Evolutionary conservation across 37 sponge, comb jelly and placozoan genomes (phyloP).

Genomic region (Aplysina aerophoba): DNA sequence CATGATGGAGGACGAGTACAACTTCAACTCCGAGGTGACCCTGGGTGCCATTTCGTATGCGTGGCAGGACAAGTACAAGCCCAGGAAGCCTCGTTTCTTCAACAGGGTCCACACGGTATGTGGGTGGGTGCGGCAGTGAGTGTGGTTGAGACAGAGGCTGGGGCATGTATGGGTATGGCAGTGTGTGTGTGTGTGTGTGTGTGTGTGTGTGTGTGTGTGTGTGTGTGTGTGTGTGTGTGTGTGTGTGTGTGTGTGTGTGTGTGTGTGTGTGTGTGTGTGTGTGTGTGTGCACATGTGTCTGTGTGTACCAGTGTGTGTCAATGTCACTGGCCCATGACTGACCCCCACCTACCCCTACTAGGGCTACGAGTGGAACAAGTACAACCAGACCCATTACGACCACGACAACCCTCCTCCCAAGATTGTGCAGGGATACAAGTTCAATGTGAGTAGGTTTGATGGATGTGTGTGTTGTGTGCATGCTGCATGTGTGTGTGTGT

Average conservation of each 20-base stretch:
- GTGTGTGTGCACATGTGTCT: background rate
- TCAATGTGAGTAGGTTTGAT: constrained; percentile 92
- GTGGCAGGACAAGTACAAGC: constrained; percentile 96
- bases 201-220: background rate
- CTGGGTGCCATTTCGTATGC: constrained; percentile 61
- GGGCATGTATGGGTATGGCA: too few relatives aligned
- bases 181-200: constrained; percentile 19
- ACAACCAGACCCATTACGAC: constrained; percentile 99
- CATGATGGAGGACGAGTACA: constrained; percentile 78
- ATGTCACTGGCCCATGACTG: background rate
- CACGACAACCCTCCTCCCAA: constrained; percentile 99
- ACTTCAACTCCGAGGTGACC: constrained; percentile 86
- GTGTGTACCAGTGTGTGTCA: background rate
- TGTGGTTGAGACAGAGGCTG: too few relatives aligned
- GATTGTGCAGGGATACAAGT: constrained; percentile 99
- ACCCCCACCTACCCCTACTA: constrained; percentile 1
- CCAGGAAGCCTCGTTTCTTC: constrained; percentile 98
- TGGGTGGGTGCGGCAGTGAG: background rate
- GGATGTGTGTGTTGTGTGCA: too few relatives aligned
- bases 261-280: background rate
- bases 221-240: background rate
- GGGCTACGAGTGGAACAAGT: constrained; percentile 99
- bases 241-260: background rate
- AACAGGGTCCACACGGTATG: constrained; percentile 98
- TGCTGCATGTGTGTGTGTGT: too few relatives aligned